Base-by-base conservation (phyloP, 2,113 vertebrate species). In the Glaucidium brasilianum region DNA sequence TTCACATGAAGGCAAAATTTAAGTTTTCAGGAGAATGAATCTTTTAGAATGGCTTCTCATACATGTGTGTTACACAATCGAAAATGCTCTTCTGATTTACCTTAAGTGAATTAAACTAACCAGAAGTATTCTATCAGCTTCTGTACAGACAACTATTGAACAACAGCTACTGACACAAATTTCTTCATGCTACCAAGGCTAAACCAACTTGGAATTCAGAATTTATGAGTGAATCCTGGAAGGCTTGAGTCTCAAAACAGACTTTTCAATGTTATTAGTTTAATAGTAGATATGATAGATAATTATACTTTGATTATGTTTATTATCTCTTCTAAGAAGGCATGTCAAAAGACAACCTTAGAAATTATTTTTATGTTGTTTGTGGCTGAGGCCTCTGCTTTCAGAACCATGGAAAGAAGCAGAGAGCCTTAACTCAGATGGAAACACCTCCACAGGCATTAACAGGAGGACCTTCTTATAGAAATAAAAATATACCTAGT, bases 51-150 rank as follows among this genome's bases (percentile, higher is more conserved):
- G 37, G 30, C 34, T 71, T 71, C 35, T 53, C 25, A 35, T 47
- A 67, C 10, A 5, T 14, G 20, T 4, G 1, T 11, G 14, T 16
- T 75, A 58, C 1, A 0, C 1, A 0, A 63, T 17, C 4, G 66
- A 66, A 92, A 74, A 10, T 9, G 3, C 3, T 78, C 29, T 58
- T 82, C 20, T 53, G 7, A 55, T 72, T 76, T 87, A 58, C 30
- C 27, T 59, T 35, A 75, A 62, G 12, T 32, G 50, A 20, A 63
- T 55, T 79, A 88, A 82, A 35, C 39, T 83, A 83, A 59, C 17
- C 2, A 55, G 14, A 50, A 91, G 23, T 56, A 14, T 29, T 77
- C 49, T 39, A 47, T 15, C 63, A 39, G 35, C 14, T 81, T 56
- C 29, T 19, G 14, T 16, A 76, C 37, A 59, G 18, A 68, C 11